Percentiles rank a stretch among this genome's conserved stretches.
Conservation (phyloP, 2,797 vertebrate genomes). For the Megaceryle alcyon region DNA sequence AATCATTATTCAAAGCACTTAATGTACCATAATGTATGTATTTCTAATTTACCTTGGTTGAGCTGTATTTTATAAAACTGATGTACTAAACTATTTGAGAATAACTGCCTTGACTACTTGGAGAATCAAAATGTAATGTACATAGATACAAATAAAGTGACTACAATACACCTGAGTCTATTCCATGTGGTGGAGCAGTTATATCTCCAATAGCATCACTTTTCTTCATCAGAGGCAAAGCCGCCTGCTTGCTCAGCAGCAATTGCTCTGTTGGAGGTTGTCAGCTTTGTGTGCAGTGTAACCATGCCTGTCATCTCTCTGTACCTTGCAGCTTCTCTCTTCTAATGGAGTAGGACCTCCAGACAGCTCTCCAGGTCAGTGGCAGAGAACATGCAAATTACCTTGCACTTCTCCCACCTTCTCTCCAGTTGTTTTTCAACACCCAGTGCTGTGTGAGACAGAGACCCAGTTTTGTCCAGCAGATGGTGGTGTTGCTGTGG, state of each 20-base stretch:
- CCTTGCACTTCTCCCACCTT: background rate
- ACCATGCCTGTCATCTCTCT: background rate
- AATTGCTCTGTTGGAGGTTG: background rate
- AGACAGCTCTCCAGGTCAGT: background rate
- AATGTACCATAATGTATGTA: conserved; percentile 80
- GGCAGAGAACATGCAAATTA: background rate
- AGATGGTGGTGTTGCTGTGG: background rate
- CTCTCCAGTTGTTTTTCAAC: background rate
- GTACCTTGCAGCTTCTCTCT: fast-evolving
- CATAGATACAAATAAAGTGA: conserved; percentile 75
- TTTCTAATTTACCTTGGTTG: conserved; percentile 74
- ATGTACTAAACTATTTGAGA: conserved; percentile 76
- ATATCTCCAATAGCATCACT: background rate
- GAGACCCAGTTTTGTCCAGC: background rate
- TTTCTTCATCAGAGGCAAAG: background rate
- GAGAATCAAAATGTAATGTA: conserved; percentile 74
- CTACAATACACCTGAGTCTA: background rate
- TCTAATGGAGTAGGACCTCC: background rate
- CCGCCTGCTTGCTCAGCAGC: background rate
- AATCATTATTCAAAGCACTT: conserved; percentile 66
- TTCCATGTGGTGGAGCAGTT: background rate
- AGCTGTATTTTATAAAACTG: conserved; percentile 79
- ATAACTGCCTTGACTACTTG: conserved; percentile 67
- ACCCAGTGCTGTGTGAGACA: background rate
- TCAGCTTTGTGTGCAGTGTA: background rate